These are phyloP conservation scores for Philopotamus ludificatus DNA, from an alignment of 1,140 invertebrate species.

Conservation along the genomic window DNA sequence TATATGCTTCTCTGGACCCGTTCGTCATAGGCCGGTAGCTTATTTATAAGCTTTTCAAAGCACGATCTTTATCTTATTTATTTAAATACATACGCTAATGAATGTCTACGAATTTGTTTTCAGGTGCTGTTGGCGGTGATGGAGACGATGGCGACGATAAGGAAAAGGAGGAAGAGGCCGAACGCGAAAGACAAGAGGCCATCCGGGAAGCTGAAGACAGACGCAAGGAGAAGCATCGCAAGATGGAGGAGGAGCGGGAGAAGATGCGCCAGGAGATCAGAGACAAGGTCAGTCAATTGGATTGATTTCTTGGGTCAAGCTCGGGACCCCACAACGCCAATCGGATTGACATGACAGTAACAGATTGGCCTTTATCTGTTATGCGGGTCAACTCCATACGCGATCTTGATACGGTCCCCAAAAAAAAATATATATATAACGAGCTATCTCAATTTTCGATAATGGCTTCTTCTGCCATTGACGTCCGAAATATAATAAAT, in stretches of 20 bases:
- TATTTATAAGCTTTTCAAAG: too few species aligned
- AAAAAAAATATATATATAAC: too few species aligned
- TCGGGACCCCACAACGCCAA: not conserved
- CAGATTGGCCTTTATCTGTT: not conserved
- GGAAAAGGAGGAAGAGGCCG: slow-evolving; percentile 93
- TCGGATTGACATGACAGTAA: not conserved
- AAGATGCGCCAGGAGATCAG: slow-evolving; percentile 97
- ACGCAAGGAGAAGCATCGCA: slow-evolving; percentile 94
- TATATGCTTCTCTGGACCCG: too few species aligned
- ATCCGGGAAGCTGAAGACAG: slow-evolving; percentile 91
- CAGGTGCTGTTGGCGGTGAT: slow-evolving; percentile 88
- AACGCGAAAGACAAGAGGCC: slow-evolving; percentile 90
- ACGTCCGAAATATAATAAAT: too few species aligned
- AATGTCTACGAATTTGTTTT: not conserved
- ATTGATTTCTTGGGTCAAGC: not conserved
- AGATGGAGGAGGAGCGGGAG: slow-evolving; percentile 97
- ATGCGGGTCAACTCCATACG: not conserved
- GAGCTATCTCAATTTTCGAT: too few species aligned
- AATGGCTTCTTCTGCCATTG: too few species aligned
- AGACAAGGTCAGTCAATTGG: slow-evolving; percentile 78
- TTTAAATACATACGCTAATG: too few species aligned
- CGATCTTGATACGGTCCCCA: too few species aligned
- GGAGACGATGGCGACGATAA: slow-evolving; percentile 86
- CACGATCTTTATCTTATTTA: too few species aligned
- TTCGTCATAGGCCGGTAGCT: too few species aligned